A percentile compares a stretch with the other conserved stretches of the same genome.
These are phyloP conservation scores for Tetropium fuscum DNA, from an alignment of 2,888 invertebrate species.

Conservation along the genomic window DNA sequence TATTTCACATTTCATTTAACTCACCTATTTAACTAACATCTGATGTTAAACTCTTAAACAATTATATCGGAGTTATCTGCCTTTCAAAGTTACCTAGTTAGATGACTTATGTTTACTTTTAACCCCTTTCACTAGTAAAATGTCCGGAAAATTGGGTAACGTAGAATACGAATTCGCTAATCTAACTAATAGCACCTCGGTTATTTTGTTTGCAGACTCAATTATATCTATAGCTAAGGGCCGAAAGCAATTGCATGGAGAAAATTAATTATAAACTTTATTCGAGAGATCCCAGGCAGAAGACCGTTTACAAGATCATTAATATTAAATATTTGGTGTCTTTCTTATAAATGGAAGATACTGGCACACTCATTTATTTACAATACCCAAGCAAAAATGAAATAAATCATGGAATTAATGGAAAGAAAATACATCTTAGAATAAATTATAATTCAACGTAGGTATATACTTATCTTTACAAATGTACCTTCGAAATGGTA, in stretches of 20 bases:
- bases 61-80: too few species aligned
- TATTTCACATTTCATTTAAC: too few species aligned
- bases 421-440: constrained; percentile 11
- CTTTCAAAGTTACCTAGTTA: neutral
- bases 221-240: constrained; percentile 37
- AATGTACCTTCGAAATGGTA: constrained; percentile 11
- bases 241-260: constrained; percentile 34
- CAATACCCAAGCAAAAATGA: neutral
- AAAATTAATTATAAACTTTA: constrained; percentile 32
- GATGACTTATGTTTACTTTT: neutral
- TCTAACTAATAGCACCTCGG: constrained; percentile 16
- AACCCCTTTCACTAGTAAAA: neutral
- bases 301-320: constrained; percentile 20
- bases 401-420: constrained; percentile 10
- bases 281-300: constrained; percentile 9
- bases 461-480: constrained; percentile 3
- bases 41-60: too few species aligned
- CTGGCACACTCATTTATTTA: neutral
- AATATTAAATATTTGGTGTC: constrained; percentile 10
- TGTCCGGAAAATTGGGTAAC: neutral
- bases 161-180: neutral
- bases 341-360: constrained; percentile 13
- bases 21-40: too few species aligned
- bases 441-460: neutral
- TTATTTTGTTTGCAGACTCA: constrained; percentile 38